Conservation (phyloP, 2,113 vertebrate genomes). For the Cinclus cinclus region DNA sequence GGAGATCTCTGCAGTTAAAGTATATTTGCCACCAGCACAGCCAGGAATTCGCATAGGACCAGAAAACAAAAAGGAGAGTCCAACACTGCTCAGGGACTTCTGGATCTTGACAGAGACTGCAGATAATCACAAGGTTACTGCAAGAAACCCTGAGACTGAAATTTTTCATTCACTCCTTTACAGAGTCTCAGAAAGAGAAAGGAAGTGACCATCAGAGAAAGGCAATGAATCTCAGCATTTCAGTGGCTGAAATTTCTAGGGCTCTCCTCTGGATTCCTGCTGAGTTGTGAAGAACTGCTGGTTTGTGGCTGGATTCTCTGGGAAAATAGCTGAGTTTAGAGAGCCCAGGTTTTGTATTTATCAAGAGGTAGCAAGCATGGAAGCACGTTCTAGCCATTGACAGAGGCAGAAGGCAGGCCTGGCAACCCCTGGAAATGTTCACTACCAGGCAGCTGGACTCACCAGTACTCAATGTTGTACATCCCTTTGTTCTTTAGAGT, state of each 20-base stretch:
- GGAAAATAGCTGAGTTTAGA: no score
- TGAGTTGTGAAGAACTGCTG: no score
- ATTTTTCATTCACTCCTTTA: background rate
- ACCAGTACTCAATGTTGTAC: no score
- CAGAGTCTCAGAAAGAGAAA: background rate
- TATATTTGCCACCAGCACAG: background rate
- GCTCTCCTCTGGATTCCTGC: no score
- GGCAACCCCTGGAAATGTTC: no score
- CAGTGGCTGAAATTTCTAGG: background rate
- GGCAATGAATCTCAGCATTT: background rate
- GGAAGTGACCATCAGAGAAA: background rate
- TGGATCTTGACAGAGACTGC: background rate
- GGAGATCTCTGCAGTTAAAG: background rate
- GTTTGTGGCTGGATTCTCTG: no score
- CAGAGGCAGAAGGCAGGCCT: no score
- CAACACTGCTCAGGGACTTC: background rate
- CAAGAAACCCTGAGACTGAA: rapidly evolving
- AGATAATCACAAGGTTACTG: rapidly evolving
- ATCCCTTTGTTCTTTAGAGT: no score
- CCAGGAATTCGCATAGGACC: background rate
- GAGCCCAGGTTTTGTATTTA: no score
- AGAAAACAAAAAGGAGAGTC: background rate
- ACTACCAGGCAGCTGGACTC: no score
- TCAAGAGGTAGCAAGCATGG: no score
- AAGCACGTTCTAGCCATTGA: no score